phyloP scores from a whole-genome alignment of 2,797 vertebrate species.

The Brachyrhaphis roseni region DNA sequence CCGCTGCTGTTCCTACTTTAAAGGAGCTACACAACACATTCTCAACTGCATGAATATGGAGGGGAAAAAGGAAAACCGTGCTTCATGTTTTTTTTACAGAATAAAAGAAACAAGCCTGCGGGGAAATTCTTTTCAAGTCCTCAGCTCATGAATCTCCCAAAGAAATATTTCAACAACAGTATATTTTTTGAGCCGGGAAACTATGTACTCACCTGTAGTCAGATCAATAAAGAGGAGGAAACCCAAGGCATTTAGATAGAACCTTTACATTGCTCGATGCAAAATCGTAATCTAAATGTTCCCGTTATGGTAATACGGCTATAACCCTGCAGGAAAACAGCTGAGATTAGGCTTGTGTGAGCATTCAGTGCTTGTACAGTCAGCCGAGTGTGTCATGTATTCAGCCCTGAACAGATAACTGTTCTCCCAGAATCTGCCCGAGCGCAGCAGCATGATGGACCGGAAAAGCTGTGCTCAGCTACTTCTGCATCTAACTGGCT shows the following conservation, averaged over 20 bases:
- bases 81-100: slow-evolving; percentile 56
- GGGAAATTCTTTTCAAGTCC: slow-evolving; percentile 61
- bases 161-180: slow-evolving; percentile 43
- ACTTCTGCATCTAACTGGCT: slow-evolving; percentile 5
- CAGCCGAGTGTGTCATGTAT: slow-evolving; percentile 61
- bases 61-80: slow-evolving; percentile 23
- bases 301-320: slow-evolving; percentile 51
- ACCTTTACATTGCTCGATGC: slow-evolving; percentile 17
- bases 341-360: slow-evolving; percentile 38
- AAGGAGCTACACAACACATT: slow-evolving; percentile 47
- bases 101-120: slow-evolving; percentile 61
- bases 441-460: slow-evolving; percentile 30
- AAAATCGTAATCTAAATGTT: slow-evolving; percentile 40
- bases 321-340: slow-evolving; percentile 51
- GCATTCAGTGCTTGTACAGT: slow-evolving; percentile 40
- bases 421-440: slow-evolving; percentile 35
- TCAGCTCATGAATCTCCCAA: slow-evolving; percentile 42
- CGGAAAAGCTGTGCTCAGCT: slow-evolving; percentile 10
- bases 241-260: slow-evolving; percentile 42
- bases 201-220: slow-evolving; percentile 22
- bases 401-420: slow-evolving; percentile 51
- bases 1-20: slow-evolving; percentile 22
- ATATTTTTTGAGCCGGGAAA: slow-evolving; percentile 33
- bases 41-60: slow-evolving; percentile 37
- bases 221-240: slow-evolving; percentile 54